Evolutionary conservation across 92 coral and sea anemone species (phyloP), one percentile per base, ranked within the genome.

Genomic region (Meandrina meandrites): DNA sequence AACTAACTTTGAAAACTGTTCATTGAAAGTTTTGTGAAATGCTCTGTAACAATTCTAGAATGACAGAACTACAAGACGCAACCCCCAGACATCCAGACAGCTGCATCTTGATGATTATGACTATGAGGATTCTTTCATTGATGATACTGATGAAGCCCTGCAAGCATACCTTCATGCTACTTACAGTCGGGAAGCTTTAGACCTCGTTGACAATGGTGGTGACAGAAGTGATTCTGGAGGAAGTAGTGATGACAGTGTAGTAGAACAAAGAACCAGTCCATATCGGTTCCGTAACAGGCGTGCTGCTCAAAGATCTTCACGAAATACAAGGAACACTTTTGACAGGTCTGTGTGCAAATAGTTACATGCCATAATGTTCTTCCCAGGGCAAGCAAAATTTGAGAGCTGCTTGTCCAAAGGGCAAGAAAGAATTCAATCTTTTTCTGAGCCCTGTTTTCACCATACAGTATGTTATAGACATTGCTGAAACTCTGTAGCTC

Each of bases 111-210:
- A 92, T 60, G 84, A 90, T 13, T 92, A 92, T 74, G 93, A 92
- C 88, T 73, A 87, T 34, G 93, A 87, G 70, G 95, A 92, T 82
- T 90, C 95, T 34, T 92, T 92, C 79, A 92, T 92, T 17, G 95
- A 92, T 76, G 95, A 90, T 72, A 75, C 90, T 35, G 93, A 68
- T 35, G 78, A 83, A 30, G 57, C 85, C 35, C 90, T 67, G 32
- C 89, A 86, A 66, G 78, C 72, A 54, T 74, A 56, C 60, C 87
- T 84, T 36, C 28, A 54, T 37, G 58, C 73, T 16, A 45, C 87
- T n/a, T 75, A 57, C 62, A 70, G 31, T 4, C 78, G 78, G 66
- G 79, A 79, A 17, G 17, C 68, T 72, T 28, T 17, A 79, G 50
- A 47, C 5, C 11, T 18, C 9, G 22, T 11, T 47, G 24, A 48